These are phyloP conservation scores for Aphelinus certus DNA, from an alignment of 1,140 invertebrate species.

Conservation along the genomic window DNA sequence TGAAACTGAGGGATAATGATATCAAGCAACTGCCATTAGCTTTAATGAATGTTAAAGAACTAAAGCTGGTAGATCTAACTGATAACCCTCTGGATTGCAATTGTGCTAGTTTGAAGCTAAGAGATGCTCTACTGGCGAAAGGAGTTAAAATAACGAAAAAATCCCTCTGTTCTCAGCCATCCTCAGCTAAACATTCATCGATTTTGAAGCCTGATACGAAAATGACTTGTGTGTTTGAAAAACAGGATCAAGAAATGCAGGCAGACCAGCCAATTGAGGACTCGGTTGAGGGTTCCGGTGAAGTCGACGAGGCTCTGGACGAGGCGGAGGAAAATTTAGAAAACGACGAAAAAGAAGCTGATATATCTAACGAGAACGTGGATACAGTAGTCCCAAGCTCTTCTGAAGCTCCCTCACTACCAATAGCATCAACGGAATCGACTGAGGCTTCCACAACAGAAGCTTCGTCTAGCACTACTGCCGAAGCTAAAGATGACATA, in stretches of 20 bases:
- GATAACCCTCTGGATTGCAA: constrained; percentile 74
- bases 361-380: background rate
- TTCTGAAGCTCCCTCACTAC: background rate
- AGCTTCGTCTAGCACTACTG: background rate
- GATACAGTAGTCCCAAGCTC: background rate
- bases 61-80: constrained; percentile 71
- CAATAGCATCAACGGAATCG: background rate
- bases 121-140: constrained; percentile 50
- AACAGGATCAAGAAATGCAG: constrained; percentile 58
- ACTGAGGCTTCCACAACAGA: background rate
- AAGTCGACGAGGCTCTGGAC: constrained; percentile 42
- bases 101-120: constrained; percentile 51
- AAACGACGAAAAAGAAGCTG: background rate
- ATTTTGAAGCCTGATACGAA: constrained; percentile 49
- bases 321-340: background rate
- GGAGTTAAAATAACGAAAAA: constrained; percentile 54
- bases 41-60: constrained; percentile 66
- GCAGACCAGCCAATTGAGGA: constrained; percentile 49
- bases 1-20: constrained; percentile 53
- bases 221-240: constrained; percentile 51
- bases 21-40: constrained; percentile 50
- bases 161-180: constrained; percentile 49
- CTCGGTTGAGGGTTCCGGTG: constrained; percentile 6
- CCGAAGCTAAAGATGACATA: constrained; percentile 13
- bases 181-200: constrained; percentile 44